Evolutionary conservation across 2,888 invertebrate genomes (phyloP).

Genomic region (Drosophila nr. medialis): DNA sequence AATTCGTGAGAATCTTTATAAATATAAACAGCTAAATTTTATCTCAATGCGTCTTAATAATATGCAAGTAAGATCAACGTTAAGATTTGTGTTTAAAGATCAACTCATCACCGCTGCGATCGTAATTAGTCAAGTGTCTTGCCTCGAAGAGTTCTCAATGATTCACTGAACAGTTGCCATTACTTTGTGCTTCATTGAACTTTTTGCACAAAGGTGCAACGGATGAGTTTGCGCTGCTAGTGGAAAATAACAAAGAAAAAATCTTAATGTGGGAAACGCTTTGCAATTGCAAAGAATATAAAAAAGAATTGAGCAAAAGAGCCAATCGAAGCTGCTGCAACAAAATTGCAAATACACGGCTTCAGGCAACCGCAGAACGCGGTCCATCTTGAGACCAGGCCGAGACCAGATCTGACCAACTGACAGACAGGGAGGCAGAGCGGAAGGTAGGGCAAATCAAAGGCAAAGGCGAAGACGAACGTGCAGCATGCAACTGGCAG

Average conservation of each 20-base stretch:
- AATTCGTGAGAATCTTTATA: not conserved
- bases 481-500: constrained; percentile 25
- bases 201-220: constrained; percentile 27
- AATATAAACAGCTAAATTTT: not conserved
- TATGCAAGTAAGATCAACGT: not conserved
- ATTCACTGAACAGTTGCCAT: constrained; percentile 34
- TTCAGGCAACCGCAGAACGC: constrained; percentile 51
- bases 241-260: constrained; percentile 29
- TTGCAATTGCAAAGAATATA: constrained; percentile 19
- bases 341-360: constrained; percentile 45
- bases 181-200: constrained; percentile 46
- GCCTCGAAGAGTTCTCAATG: constrained; percentile 24
- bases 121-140: constrained; percentile 35
- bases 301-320: constrained; percentile 20
- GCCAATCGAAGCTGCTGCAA: constrained; percentile 32
- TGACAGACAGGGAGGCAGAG: constrained; percentile 2
- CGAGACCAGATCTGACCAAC: constrained; percentile 26
- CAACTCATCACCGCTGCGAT: constrained; percentile 9
- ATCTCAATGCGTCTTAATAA: not conserved
- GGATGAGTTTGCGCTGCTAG: constrained; percentile 51
- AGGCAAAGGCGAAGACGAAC: constrained; percentile 6
- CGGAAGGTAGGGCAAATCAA: constrained; percentile 17
- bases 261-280: constrained; percentile 69
- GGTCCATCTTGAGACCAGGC: constrained; percentile 34
- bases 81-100: constrained; percentile 2